A percentile compares a stretch with the other conserved stretches of the same genome.
Evolutionary conservation across 2,888 invertebrate species (phyloP).

Genomic region (Morpho achilles): DNA sequence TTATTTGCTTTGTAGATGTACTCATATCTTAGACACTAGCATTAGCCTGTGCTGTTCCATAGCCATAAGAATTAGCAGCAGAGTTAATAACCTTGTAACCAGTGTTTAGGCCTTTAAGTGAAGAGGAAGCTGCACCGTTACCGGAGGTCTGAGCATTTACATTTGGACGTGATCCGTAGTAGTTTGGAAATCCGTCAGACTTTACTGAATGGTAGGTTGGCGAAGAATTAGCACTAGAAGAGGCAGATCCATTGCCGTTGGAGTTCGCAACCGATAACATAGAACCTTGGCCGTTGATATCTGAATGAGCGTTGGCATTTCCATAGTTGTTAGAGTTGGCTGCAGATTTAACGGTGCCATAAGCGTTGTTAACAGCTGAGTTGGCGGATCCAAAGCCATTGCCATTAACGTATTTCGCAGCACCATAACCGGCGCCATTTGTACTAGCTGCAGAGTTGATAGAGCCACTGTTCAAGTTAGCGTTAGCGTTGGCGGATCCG

Average conservation of each 20-base stretch:
- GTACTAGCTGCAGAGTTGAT: conserved; percentile 41
- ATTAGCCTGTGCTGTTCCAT: conserved; percentile 53
- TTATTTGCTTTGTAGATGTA: conserved; percentile 45
- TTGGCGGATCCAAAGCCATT: conserved; percentile 30
- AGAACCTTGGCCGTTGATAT: conserved; percentile 25
- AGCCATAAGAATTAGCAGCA: conserved; percentile 45
- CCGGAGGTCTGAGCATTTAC: conserved; percentile 50
- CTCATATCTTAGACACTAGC: conserved; percentile 41
- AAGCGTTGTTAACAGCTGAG: conserved; percentile 27
- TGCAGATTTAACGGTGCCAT: conserved; percentile 24
- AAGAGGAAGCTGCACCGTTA: conserved; percentile 49
- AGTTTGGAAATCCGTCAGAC: conserved; percentile 8
- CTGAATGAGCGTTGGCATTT: conserved; percentile 23
- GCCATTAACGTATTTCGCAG: conserved; percentile 35
- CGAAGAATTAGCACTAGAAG: conserved; percentile 33
- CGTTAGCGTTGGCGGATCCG: conserved; percentile 42
- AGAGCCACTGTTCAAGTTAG: conserved; percentile 42
- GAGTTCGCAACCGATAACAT: conserved; percentile 29
- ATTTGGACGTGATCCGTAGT: conserved; percentile 39
- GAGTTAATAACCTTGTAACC: conserved; percentile 53
- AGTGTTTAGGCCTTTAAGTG: conserved; percentile 44
- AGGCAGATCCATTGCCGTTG: conserved; percentile 36
- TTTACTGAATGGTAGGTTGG: conserved; percentile 10
- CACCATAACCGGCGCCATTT: conserved; percentile 34
- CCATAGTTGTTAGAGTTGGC: conserved; percentile 30